Base-by-base conservation (phyloP, 1,140 invertebrate species). In the Drosophila sp. region DNA sequence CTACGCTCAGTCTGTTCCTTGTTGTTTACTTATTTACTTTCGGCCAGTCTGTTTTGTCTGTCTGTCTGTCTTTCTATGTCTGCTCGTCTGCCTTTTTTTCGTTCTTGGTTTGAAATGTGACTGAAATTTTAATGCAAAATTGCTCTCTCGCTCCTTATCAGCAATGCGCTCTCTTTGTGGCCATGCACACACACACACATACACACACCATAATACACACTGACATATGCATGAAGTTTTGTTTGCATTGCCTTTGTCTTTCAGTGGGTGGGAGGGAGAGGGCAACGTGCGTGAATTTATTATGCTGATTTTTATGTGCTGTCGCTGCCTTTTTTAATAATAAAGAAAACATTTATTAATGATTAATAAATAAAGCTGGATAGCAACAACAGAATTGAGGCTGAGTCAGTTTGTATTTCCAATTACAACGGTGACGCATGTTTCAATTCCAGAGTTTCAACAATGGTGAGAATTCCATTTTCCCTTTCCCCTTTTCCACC, bases 21-120 rank as follows among this genome's bases (percentile, higher is more conserved):
- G 54, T 66, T 87, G 81, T 69, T 86, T 78, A 72, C 81, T 82
- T 86, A 86, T 86, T 86, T 86, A 86, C 81, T 86, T 86, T 72
- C 40, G 53, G 54, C 11, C 67, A 65, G 71, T 78, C 71, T 61
- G 61, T 58, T 74, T 50, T 78, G 64, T 63, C 64, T 64, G 43
- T 76, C 67, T 72, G 16, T 9, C 46, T 57, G 65, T 64, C 50
- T 56, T 75, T 51, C 45, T 43, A 34, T 67, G 43, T 67, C 3
- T 67, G 54, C 56, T 50, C 46, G 46, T 69, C 53, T 54, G 38
- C 34, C 71, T 51, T 54, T 74, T 65, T 41, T 61, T 72, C 73
- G 67, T 86, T 66, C 81, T 78, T 76, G 70, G 62, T 87, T 87
- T 72, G 78, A 72, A 69, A 87, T 86, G 81, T 86, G 81, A 86